Evolutionary conservation across 2,888 invertebrate species (phyloP).

Genomic region (Megaustenia siamemsis): DNA sequence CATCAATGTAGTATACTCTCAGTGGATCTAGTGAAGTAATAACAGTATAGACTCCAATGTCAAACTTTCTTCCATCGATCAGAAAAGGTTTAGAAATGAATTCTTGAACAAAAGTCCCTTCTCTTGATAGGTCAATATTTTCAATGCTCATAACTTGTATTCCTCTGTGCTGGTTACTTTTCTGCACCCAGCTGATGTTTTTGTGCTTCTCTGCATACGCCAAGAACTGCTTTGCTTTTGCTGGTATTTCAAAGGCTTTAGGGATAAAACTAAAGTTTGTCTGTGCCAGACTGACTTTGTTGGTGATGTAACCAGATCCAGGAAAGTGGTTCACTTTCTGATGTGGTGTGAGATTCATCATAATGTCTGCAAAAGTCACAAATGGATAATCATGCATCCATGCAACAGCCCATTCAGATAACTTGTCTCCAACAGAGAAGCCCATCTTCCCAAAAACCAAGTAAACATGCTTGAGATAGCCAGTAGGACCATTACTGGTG

Average conservation of each 20-base stretch:
- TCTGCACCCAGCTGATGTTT: conserved; percentile 90
- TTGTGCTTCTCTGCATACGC: conserved; percentile 85
- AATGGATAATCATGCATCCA: conserved; percentile 98
- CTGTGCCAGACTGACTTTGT: conserved; percentile 93
- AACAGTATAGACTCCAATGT: conserved; percentile 95
- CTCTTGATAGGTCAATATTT: conserved; percentile 86
- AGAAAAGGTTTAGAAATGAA: conserved; percentile 92
- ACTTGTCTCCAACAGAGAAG: conserved; percentile 82
- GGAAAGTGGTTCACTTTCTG: conserved; percentile 96
- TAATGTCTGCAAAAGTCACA: conserved; percentile 81
- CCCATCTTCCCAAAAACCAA: conserved; percentile 88
- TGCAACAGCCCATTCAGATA: conserved; percentile 88
- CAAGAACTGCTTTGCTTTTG: conserved; percentile 86
- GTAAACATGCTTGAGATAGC: conserved; percentile 90
- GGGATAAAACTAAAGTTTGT: conserved; percentile 89
- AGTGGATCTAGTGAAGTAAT: conserved; percentile 94
- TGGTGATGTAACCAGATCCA: conserved; percentile 94
- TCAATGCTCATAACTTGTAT: conserved; percentile 86
- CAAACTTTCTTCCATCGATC: conserved; percentile 95
- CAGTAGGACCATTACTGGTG: conserved; percentile 79
- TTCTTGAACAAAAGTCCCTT: conserved; percentile 93
- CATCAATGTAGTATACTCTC: conserved; percentile 92
- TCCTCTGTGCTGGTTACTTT: conserved; percentile 93
- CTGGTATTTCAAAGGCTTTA: conserved; percentile 91
- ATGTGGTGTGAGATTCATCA: conserved; percentile 85